Percentiles rank a stretch among this genome's conserved stretches.
Conservation (phyloP, 2,888 invertebrate species). For the Ichneumoninae sp. region DNA sequence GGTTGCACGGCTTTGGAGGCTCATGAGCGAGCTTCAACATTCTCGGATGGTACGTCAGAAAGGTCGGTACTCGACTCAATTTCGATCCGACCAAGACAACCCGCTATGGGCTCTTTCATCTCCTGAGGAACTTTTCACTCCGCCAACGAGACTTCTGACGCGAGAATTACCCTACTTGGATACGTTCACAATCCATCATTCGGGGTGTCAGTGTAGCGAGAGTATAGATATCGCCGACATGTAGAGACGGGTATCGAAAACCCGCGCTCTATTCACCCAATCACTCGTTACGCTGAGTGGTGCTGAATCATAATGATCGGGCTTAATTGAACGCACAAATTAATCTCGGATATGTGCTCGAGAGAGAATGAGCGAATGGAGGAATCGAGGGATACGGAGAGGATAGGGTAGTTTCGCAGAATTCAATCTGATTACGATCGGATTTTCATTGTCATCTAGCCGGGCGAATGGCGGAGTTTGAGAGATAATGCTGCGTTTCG, state of each 20-base stretch:
- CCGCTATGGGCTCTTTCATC: too few relatives aligned
- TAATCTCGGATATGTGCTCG: not conserved
- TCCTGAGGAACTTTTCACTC: not conserved
- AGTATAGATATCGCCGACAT: constrained; percentile 2
- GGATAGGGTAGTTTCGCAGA: not conserved
- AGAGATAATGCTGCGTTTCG: constrained; percentile 15
- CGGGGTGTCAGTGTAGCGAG: not conserved
- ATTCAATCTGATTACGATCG: constrained; percentile 20
- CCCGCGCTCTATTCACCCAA: constrained; percentile 7
- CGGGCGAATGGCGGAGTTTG: constrained; percentile 4
- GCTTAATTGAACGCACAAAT: constrained; percentile 20
- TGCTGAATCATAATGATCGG: not conserved
- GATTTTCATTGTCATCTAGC: constrained; percentile 37
- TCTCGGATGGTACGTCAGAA: not conserved
- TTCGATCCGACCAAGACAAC: not conserved
- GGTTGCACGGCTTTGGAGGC: not conserved
- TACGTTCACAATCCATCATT: not conserved
- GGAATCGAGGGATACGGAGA: not conserved
- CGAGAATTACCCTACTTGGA: not conserved
- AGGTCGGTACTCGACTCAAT: not conserved
- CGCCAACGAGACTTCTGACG: not conserved
- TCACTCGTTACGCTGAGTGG: constrained; percentile 14
- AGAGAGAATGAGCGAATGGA: not conserved
- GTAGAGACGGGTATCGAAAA: not conserved
- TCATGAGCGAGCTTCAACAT: not conserved